A percentile compares a stretch with the other conserved stretches of the same genome.
These are phyloP conservation scores for Capricornis sumatraensis DNA, from an alignment of 2,113 vertebrate genomes.

Conservation along the genomic window DNA sequence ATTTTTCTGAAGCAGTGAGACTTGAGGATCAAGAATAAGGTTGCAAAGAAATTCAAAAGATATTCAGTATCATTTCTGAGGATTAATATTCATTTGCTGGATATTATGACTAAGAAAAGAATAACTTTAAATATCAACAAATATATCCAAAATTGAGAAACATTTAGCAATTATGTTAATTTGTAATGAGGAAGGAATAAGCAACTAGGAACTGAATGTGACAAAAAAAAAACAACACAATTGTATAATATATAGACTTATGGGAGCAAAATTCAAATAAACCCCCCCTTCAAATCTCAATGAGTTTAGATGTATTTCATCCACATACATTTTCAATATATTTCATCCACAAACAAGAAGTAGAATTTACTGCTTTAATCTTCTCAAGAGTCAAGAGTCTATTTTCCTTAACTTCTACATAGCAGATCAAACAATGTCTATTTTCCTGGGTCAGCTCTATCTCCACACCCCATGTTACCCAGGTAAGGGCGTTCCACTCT, in stretches of 20 bases:
- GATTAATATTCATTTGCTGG: neutral
- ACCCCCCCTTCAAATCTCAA: neutral
- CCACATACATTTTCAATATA: neutral
- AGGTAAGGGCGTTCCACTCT: accelerated
- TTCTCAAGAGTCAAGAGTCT: neutral
- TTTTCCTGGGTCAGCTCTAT: neutral
- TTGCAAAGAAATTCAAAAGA: neutral
- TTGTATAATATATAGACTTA: neutral
- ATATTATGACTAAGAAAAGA: neutral
- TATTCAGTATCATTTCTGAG: neutral
- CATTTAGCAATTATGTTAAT: neutral
- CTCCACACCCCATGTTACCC: neutral
- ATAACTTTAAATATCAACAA: neutral
- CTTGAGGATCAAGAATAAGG: neutral
- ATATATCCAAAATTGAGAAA: neutral
- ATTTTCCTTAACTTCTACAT: neutral
- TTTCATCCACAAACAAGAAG: neutral
- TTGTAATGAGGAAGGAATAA: conserved; percentile 8
- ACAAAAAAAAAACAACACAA: neutral
- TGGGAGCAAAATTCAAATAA: neutral
- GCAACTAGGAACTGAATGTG: neutral
- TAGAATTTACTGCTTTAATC: neutral
- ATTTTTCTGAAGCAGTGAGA: neutral
- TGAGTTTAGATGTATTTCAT: neutral
- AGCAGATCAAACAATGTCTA: neutral